Evolutionary conservation across 2,113 vertebrate species (phyloP).

Genomic region (Sigmodon hispidus): DNA sequence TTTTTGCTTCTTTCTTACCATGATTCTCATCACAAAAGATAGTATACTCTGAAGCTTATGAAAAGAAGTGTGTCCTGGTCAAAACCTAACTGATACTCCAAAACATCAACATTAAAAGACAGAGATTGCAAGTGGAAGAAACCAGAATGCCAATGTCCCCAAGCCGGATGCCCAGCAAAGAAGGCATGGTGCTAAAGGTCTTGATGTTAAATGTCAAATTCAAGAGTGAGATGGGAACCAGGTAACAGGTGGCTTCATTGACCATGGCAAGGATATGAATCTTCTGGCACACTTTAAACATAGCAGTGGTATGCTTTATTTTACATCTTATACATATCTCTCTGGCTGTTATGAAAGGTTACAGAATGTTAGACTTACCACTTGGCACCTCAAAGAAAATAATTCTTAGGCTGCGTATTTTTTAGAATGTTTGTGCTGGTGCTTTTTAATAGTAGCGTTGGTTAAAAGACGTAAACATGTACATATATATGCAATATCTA

Average conservation of each 20-base stretch:
- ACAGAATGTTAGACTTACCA: neutral
- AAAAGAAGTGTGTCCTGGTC: neutral
- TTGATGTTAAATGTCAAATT: neutral
- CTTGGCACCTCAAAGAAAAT: neutral
- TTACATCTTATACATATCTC: constrained; percentile 2
- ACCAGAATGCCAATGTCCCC: neutral
- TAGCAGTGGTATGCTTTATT: neutral
- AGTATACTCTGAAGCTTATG: neutral
- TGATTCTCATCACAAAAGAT: neutral
- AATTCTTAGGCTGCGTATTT: neutral
- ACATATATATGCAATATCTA: neutral
- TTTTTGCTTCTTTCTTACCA: neutral
- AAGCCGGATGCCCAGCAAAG: neutral
- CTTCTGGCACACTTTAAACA: neutral
- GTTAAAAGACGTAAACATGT: neutral
- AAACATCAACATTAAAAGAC: neutral
- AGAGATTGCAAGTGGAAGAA: neutral
- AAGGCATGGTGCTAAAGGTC: neutral
- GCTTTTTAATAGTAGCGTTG: constrained; percentile 3
- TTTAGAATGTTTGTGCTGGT: constrained; percentile 6
- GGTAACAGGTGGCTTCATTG: neutral
- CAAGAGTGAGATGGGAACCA: neutral
- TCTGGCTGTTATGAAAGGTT: neutral
- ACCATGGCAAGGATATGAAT: neutral
- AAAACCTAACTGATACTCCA: constrained; percentile 13